These are phyloP conservation scores for Parauchenoglanis ngamensis DNA, from an alignment of 2,797 vertebrate genomes.

Conservation along the genomic window DNA sequence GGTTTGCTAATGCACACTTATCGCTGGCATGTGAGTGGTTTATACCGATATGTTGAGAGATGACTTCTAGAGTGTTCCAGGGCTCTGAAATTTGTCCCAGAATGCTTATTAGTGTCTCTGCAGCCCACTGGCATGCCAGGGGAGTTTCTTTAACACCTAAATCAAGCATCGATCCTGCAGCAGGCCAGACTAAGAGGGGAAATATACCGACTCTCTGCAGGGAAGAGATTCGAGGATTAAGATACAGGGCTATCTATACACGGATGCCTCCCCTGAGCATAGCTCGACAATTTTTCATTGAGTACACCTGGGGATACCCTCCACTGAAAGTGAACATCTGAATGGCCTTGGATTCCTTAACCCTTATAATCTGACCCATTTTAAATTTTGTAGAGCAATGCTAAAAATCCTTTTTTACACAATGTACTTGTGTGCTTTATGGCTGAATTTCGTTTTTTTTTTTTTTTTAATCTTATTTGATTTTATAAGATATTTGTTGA, in stretches of 20 bases:
- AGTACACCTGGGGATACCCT: conserved; percentile 60
- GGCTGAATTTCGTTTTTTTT: not conserved
- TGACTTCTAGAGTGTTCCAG: conserved; percentile 46
- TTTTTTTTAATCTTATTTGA: not conserved
- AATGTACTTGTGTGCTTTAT: not conserved
- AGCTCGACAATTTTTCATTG: conserved; percentile 54
- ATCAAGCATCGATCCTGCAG: conserved; percentile 52
- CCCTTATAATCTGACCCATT: conserved; percentile 1
- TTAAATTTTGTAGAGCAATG: not conserved
- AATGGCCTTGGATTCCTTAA: conserved; percentile 20
- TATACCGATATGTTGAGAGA: conserved; percentile 51
- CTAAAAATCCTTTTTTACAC: not conserved
- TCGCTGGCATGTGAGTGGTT: conserved; percentile 24
- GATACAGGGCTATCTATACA: conserved; percentile 23
- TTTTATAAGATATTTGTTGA: not conserved
- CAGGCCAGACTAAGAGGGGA: conserved; percentile 37
- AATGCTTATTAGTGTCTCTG: conserved; percentile 54
- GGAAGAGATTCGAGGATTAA: conserved; percentile 41
- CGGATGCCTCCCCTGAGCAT: conserved; percentile 10
- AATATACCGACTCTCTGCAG: conserved; percentile 40
- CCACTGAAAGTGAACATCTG: conserved; percentile 59
- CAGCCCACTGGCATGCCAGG: conserved; percentile 26
- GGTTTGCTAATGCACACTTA: conserved; percentile 22
- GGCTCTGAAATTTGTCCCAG: conserved; percentile 37
- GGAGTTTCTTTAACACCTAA: conserved; percentile 44